These are phyloP conservation scores for Lutjanus campechanus DNA, from an alignment of 2,797 vertebrate species.

Conservation along the genomic window DNA sequence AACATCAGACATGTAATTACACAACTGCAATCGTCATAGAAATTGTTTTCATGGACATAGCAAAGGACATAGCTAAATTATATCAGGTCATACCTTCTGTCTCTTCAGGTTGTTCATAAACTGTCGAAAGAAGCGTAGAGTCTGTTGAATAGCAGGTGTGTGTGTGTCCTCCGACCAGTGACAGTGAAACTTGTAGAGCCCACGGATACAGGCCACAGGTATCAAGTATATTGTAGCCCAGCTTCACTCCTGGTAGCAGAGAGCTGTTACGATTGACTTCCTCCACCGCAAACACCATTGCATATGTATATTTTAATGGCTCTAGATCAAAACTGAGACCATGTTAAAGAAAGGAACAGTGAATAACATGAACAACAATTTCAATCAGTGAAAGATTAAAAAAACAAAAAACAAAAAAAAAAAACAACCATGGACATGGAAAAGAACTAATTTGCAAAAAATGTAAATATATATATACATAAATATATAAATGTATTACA, in stretches of 20 bases:
- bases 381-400: neutral
- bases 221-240: constrained; percentile 71
- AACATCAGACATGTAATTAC: neutral
- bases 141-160: constrained; percentile 48
- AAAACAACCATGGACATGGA: neutral
- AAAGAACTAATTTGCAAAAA: too few species aligned
- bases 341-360: neutral
- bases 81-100: constrained; percentile 27
- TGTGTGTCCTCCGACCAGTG: constrained; percentile 58
- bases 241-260: constrained; percentile 69
- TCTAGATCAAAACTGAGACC: constrained; percentile 71
- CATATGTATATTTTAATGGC: constrained; percentile 71
- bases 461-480: too few species aligned
- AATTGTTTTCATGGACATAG: neutral
- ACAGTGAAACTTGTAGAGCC: constrained; percentile 61
- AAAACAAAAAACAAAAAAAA: neutral
- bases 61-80: neutral
- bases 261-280: constrained; percentile 72
- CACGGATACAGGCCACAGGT: constrained; percentile 63
- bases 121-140: neutral
- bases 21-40: neutral
- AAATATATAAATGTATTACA: too few species aligned
- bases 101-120: neutral
- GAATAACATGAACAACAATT: neutral
- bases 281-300: constrained; percentile 80